phyloP scores from a whole-genome alignment of 2,113 vertebrate genomes.

The Balaenoptera acutorostrata region DNA sequence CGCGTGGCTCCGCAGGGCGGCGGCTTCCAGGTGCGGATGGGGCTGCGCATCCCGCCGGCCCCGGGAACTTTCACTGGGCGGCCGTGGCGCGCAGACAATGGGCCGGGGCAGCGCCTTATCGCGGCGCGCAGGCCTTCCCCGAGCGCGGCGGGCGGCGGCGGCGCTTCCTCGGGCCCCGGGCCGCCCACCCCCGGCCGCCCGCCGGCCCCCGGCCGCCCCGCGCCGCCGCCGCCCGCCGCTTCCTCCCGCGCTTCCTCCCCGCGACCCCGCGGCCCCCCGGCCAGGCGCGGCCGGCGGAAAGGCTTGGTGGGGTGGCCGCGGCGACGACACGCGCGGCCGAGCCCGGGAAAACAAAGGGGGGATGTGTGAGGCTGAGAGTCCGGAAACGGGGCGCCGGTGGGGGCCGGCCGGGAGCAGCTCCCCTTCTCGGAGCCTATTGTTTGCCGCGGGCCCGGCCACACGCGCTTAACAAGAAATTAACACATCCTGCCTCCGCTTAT shows the following conservation, averaged over 20 bases:
- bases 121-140: conserved; percentile 72
- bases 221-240: conserved; percentile 70
- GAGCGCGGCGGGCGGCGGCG: conserved; percentile 83
- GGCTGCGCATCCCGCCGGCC: background rate
- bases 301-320: conserved; percentile 76
- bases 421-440: conserved; percentile 90
- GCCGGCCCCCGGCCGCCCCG: conserved; percentile 65
- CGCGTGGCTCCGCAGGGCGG: background rate
- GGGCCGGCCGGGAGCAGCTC: conserved; percentile 68
- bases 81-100: conserved; percentile 55
- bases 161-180: conserved; percentile 33
- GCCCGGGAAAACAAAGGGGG: conserved; percentile 82
- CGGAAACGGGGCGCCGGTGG: conserved; percentile 82
- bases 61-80: conserved; percentile 58
- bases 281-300: conserved; percentile 78
- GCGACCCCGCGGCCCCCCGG: conserved; percentile 54
- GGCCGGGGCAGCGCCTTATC: conserved; percentile 89
- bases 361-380: conserved; percentile 82
- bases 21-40: background rate
- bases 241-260: conserved; percentile 48
- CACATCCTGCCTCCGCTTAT: conserved; percentile 91
- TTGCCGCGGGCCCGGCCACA: conserved; percentile 73
- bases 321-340: conserved; percentile 79
- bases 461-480: conserved; percentile 73
- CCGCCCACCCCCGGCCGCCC: conserved; percentile 71